Base-by-base conservation (phyloP, 1,140 invertebrate species). In the Drosophila nannoptera region DNA sequence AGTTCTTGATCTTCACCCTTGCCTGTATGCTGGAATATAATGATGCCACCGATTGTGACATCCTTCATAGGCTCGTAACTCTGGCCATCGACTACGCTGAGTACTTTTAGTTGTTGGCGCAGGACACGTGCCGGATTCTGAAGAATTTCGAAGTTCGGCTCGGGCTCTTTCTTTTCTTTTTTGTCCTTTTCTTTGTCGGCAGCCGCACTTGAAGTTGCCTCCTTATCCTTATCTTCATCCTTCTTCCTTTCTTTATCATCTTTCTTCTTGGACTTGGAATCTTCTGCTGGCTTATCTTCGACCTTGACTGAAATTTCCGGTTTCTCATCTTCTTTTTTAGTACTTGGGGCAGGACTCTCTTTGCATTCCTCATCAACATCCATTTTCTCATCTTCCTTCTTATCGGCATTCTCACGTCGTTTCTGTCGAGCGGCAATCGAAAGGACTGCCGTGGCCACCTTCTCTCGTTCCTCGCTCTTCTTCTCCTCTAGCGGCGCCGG, bases 401-500 rank as follows among this genome's bases (percentile, higher is more conserved):
- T 90, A 42, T 90, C 89, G 8, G 90, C 90, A 64, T 92, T 92
- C 61, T 96, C 94, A 22, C 96, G 93, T 66, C 97, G 94, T 69
- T 95, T 93, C 75, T 97, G 94, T 70, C 97, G 94, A 0, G 97
- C 97, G 0, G 98, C 98, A 75, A 99, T 99, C 86, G 97, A 99
- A 14, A 99, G 91, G 4, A 99, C 97, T 7, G 98, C 98, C 12
- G 98, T 99, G 35, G 98, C 97, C 8, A 98, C 97, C 81, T 97
- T 96, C 86, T 99, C 97, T 7, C 96, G 93, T 90, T 99, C 97
- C 87, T 99, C 97, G 46, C 97, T 96, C 90, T 99, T 99, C 90
- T 99, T 99, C 87, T 99, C 98, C 91, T 99, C 98, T 16, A 99
- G 90, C 0, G 97, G 94, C 14, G 98, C 96, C 6, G 98, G 98